Evolutionary conservation across 2,113 vertebrate genomes (phyloP).

Genomic region (Ptilorrhoa leucosticta): DNA sequence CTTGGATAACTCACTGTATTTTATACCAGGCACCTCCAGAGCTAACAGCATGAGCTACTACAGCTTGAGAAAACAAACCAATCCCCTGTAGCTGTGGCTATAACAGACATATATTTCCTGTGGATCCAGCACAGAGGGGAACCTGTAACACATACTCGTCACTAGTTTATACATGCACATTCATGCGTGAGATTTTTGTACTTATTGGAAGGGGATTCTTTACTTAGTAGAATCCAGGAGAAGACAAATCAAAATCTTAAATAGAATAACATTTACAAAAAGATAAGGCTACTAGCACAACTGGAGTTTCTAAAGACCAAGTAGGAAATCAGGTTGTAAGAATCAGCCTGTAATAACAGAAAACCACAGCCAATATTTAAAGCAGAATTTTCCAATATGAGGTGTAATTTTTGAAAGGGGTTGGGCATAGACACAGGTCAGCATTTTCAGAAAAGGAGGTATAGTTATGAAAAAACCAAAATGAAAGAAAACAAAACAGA

Average conservation of each 20-base stretch:
- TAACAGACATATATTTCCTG: conserved; percentile 40
- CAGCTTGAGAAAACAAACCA: conserved; percentile 55
- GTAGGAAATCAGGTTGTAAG: neutral
- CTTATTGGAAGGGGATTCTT: neutral
- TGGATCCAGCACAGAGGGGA: conserved; percentile 52
- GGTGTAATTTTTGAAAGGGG: neutral
- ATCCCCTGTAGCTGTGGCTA: conserved; percentile 48
- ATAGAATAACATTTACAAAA: conserved; percentile 9
- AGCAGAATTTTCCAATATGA: neutral
- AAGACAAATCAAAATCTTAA: conserved; percentile 1
- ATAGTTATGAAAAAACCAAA: neutral
- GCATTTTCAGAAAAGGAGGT: neutral
- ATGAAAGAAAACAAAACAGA: neutral
- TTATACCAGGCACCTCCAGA: conserved; percentile 46
- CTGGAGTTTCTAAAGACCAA: neutral
- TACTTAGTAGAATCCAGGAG: neutral
- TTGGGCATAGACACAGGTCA: neutral
- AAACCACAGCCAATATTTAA: neutral
- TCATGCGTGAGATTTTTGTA: conserved; percentile 20
- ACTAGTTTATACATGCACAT: conserved; percentile 26
- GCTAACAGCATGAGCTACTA: conserved; percentile 52
- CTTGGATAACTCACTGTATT: conserved; percentile 20
- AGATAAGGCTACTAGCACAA: neutral
- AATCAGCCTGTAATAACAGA: neutral
- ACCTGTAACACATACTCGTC: conserved; percentile 40